These are phyloP conservation scores for Anthonomus grandis DNA, from an alignment of 1,140 invertebrate genomes.

Conservation along the genomic window DNA sequence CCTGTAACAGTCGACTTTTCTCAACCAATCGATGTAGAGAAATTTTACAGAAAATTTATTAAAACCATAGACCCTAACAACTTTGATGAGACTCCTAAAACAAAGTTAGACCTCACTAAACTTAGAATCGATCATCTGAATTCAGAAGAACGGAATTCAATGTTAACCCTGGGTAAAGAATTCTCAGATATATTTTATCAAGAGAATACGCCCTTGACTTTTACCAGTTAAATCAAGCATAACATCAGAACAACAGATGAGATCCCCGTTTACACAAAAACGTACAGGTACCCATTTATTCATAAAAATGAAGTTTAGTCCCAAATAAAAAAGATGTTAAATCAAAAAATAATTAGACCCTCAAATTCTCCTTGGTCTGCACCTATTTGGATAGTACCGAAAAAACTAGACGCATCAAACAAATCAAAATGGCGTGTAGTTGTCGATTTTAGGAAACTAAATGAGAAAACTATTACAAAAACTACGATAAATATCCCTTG, in stretches of 20 bases:
- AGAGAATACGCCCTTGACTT: too few relatives aligned
- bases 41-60: too few relatives aligned
- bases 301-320: conserved; percentile 34
- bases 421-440: conserved; percentile 27
- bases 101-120: too few relatives aligned
- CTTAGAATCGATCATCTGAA: too few relatives aligned
- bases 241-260: conserved; percentile 17
- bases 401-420: conserved; percentile 41
- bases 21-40: too few relatives aligned
- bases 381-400: conserved; percentile 39
- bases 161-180: too few relatives aligned
- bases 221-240: conserved; percentile 16
- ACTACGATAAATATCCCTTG: too few relatives aligned
- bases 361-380: conserved; percentile 32
- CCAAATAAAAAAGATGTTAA: conserved; percentile 34
- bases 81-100: too few relatives aligned
- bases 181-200: too few relatives aligned
- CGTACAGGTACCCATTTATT: conserved; percentile 31
- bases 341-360: conserved; percentile 16
- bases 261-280: conserved; percentile 23
- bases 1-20: too few relatives aligned
- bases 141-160: too few relatives aligned
- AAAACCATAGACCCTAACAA: too few relatives aligned
- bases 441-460: conserved; percentile 47
- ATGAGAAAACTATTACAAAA: conserved; percentile 45